Conservation (phyloP, 2,888 invertebrate species). For the Metalampra italica region DNA sequence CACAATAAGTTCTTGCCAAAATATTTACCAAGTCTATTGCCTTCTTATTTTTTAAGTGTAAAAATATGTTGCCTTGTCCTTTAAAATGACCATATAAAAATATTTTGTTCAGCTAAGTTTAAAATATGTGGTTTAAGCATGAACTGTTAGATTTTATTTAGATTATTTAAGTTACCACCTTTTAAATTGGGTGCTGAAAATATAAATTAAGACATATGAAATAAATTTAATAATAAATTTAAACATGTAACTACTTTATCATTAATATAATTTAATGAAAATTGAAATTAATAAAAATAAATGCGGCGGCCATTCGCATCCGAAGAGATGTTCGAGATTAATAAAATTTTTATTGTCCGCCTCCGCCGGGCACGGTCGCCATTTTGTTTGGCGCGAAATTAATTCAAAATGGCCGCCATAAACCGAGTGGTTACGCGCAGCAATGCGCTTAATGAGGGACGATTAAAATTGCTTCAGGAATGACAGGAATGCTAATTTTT, state of each 20-base stretch:
- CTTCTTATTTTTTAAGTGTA: too few relatives aligned
- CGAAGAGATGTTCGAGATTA: conserved; percentile 49
- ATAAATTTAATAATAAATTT: too few relatives aligned
- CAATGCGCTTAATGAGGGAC: conserved; percentile 67
- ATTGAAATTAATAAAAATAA: conserved; percentile 44
- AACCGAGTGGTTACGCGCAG: conserved; percentile 60
- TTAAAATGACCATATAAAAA: too few relatives aligned
- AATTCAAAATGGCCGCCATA: conserved; percentile 69
- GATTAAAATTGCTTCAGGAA: conserved; percentile 65
- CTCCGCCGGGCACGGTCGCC: conserved; percentile 35
- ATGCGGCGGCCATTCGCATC: conserved; percentile 39
- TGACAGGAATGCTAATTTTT: conserved; percentile 56
- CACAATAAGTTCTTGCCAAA: too few relatives aligned
- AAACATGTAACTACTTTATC: not conserved
- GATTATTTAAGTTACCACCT: too few relatives aligned
- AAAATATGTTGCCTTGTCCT: too few relatives aligned
- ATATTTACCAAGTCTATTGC: too few relatives aligned
- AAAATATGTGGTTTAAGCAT: too few relatives aligned
- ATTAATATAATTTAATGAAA: conserved; percentile 16
- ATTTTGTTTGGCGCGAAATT: conserved; percentile 68
- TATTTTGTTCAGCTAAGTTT: too few relatives aligned
- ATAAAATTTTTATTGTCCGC: conserved; percentile 59
- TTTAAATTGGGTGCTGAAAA: too few relatives aligned
- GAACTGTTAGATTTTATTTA: too few relatives aligned
- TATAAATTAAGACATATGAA: too few relatives aligned